Evolutionary conservation across 2,113 vertebrate species (phyloP).

Genomic region (Sapajus apella): DNA sequence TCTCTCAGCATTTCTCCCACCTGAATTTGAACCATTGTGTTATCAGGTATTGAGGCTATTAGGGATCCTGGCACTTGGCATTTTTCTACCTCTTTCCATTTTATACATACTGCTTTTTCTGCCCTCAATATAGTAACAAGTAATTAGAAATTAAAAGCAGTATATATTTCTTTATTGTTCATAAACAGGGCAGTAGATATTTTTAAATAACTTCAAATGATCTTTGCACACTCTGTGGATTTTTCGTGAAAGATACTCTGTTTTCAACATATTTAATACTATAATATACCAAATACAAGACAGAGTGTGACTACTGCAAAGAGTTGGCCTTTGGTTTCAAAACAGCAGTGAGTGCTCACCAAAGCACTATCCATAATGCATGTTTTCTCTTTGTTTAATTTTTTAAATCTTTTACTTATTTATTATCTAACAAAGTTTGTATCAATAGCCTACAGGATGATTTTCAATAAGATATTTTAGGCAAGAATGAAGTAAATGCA

Average conservation of each 20-base stretch:
- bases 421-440: conserved; percentile 39
- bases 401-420: conserved; percentile 63
- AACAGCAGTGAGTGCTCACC: background rate
- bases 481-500: conserved; percentile 33
- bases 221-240: background rate
- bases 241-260: conserved; percentile 10
- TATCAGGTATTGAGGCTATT: background rate
- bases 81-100: background rate
- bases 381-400: conserved; percentile 50
- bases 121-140: background rate
- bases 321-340: conserved; percentile 1
- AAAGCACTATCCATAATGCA: conserved; percentile 37
- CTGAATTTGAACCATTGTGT: background rate
- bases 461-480: conserved; percentile 62
- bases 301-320: background rate
- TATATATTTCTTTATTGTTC: background rate
- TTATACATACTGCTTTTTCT: background rate
- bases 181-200: background rate
- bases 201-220: conserved; percentile 2
- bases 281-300: background rate
- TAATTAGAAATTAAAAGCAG: background rate
- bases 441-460: conserved; percentile 15
- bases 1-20: background rate
- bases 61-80: background rate
- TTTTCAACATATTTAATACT: background rate